Base-by-base conservation (phyloP, 2,888 invertebrate species). In the Agrochola lota region DNA sequence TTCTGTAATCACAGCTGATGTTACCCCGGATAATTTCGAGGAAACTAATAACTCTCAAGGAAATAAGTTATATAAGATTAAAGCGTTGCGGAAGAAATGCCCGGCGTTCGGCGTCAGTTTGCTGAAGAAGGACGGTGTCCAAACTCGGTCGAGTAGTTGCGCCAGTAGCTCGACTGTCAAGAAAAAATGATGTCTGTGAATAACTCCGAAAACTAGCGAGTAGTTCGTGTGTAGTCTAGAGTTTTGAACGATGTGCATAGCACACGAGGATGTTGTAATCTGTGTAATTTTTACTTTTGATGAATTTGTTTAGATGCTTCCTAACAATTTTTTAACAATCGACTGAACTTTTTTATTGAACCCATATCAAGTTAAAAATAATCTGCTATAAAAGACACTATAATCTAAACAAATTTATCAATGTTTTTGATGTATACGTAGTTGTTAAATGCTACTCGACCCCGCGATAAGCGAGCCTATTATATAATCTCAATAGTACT, bases 31-130 rank as follows among this genome's bases (percentile, higher is more conserved):
- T 17, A 96, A 96, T 69, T 95, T 89, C 26, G 97, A 97, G 43
- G 97, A 97, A 83, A 94, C 95, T 0, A 94, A 92, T 62, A 96
- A 97, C 81, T 97, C 97, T 0, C 97, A 97, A 89, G 97, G 97
- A 0, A 96, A 96, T 81, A 96, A 96, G 81, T 85, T 97, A 15
- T 97, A 96, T 85, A 97, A 96, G 80, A 97, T 97, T 43, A 97
- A 97, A 86, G 97, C 97, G 40, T 83, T 96, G 67, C 89, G 97
- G 62, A 96, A 96, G 90, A 97, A 96, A 86, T 95, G 95, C 72
- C 96, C 96, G 8, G 93, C 95, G 2, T 95, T 96, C 77, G 95
- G 95, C 0, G 94, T 95, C 0, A 94, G 95, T 86, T 87, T 95
- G 78, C 81, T 95, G 8, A 96, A 97, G 86, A 97, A 96, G 74